phyloP scores from a whole-genome alignment of 1,140 invertebrate species.

The Calephelis nemesis region DNA sequence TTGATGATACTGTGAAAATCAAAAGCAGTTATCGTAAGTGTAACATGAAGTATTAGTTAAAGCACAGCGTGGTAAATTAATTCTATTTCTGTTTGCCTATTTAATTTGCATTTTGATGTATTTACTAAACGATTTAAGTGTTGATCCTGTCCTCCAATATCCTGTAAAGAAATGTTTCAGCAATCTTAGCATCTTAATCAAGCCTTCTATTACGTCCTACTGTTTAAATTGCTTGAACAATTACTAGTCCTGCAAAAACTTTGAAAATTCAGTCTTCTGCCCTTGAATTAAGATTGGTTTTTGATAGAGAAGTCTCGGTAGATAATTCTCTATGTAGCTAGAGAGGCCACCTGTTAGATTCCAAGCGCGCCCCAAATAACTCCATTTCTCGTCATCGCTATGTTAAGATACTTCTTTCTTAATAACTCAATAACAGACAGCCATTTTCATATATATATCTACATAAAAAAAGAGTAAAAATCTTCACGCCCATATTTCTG shows the following conservation, averaged over 20 bases:
- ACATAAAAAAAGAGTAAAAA: no score
- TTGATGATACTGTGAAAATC: no score
- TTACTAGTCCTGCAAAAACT: not conserved
- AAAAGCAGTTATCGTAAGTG: no score
- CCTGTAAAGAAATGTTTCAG: no score
- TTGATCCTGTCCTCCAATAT: no score
- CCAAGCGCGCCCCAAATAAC: constrained; percentile 3
- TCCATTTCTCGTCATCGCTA: not conserved
- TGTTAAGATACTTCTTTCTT: not conserved
- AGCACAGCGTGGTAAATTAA: no score
- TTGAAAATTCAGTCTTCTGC: not conserved
- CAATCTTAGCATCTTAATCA: not conserved
- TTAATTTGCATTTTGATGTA: no score
- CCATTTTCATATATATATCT: not conserved
- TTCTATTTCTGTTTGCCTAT: no score
- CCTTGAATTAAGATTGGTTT: not conserved
- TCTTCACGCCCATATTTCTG: no score
- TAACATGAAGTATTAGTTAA: no score
- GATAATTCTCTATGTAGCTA: not conserved
- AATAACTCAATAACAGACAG: not conserved
- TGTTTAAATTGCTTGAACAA: not conserved
- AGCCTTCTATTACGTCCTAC: not conserved
- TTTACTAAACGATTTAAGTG: no score
- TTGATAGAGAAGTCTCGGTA: not conserved
- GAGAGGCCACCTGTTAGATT: constrained; percentile 8